These are phyloP conservation scores for Chionoecetes opilio DNA, from an alignment of 1,140 invertebrate genomes.

Conservation along the genomic window DNA sequence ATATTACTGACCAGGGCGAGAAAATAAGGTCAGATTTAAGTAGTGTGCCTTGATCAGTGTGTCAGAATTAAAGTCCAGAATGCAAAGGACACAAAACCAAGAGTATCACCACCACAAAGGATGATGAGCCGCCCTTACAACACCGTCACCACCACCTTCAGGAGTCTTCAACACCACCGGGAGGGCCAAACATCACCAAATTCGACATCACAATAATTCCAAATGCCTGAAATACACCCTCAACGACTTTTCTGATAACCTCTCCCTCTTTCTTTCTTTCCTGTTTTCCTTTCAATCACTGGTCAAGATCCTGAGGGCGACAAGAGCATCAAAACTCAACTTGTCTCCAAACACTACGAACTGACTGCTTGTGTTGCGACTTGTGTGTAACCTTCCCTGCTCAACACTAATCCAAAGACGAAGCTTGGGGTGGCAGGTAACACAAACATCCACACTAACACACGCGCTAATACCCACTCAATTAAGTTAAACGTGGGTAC, in stretches of 20 bases:
- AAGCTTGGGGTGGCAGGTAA: neutral
- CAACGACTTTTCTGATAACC: too few species aligned
- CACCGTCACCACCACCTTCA: neutral
- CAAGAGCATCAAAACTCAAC: neutral
- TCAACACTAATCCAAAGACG: neutral
- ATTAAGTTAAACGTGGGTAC: slow-evolving; percentile 64
- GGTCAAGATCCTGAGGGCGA: neutral
- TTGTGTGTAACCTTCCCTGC: neutral
- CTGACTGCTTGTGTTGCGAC: too few species aligned
- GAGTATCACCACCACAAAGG: neutral
- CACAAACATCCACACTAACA: neutral
- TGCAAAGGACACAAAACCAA: neutral
- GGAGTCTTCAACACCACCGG: too few species aligned
- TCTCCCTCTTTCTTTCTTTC: neutral
- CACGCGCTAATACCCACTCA: slow-evolving; percentile 61
- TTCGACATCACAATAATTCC: too few species aligned
- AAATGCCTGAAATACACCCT: too few species aligned
- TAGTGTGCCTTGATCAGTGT: neutral
- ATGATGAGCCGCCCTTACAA: neutral
- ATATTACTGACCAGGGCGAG: neutral
- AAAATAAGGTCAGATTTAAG: neutral
- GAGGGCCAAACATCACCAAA: too few species aligned
- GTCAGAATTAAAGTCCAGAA: neutral
- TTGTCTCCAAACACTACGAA: neutral
- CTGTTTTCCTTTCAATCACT: neutral